Conservation (phyloP, 2,797 vertebrate species). For the Helarctos malayanus region DNA sequence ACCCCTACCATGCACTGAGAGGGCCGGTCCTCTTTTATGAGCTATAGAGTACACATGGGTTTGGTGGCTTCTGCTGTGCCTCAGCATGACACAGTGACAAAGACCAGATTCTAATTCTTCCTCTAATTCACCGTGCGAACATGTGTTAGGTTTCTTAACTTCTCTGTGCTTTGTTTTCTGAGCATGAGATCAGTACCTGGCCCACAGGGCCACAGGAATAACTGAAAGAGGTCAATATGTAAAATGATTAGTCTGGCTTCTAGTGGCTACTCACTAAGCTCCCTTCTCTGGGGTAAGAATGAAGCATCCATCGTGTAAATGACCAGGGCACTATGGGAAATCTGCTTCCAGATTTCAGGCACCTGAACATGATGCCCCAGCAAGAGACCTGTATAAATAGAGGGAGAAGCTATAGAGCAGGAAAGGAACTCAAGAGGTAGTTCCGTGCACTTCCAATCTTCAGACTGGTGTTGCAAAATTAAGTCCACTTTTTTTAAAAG, state of each 20-base stretch:
- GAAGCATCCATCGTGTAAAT: neutral
- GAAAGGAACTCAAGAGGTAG: neutral
- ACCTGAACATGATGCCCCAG: neutral
- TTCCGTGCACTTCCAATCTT: neutral
- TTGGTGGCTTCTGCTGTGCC: neutral
- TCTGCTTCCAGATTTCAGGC: neutral
- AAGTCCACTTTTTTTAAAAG: neutral
- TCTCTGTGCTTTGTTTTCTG: neutral
- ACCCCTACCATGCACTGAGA: neutral
- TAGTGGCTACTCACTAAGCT: neutral
- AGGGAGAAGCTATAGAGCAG: neutral
- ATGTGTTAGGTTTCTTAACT: neutral
- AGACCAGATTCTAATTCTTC: neutral
- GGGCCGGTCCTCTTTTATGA: neutral
- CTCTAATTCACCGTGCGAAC: neutral
- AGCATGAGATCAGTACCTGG: neutral
- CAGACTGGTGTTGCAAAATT: neutral
- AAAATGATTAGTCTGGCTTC: neutral
- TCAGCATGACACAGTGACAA: neutral
- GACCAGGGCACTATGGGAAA: neutral
- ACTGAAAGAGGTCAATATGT: neutral
- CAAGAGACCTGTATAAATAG: neutral
- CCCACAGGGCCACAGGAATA: neutral
- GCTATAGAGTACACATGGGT: neutral
- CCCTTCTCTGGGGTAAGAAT: neutral